Base-by-base conservation (phyloP, 2,113 vertebrate species). In the Paramisgurnus dabryanus region DNA sequence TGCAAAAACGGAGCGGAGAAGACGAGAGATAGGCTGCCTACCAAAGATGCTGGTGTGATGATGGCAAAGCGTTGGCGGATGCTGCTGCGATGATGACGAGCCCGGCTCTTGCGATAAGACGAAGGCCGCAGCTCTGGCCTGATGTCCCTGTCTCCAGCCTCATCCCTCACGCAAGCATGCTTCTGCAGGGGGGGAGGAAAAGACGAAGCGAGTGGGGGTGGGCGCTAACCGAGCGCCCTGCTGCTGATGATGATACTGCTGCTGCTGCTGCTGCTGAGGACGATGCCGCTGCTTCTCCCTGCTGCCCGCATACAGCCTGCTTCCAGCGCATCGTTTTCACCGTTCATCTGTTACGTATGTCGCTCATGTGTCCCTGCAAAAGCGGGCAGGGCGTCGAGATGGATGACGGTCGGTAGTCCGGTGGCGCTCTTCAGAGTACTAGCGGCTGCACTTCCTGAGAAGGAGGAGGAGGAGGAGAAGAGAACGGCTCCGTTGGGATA, bases 161-260 rank as follows among this genome's bases (percentile, higher is more conserved):
- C 97, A 98, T 99, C 97, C 96, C 96, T 98, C 97, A 99, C 96
- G 95, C 97, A 96, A 95, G 95, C 97, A 97, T 98, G 96, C 94
- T 97, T 96, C 96, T 98, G 90, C 89, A 91, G 88, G 88, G 89
- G 88, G 88, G 73, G 94, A 93, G 96, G 95, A 95, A 96, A 96
- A 95, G 92, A 94, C 94, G 94, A 94, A 95, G 95, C 15, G 88
- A 87, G 89, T 85, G 89, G 89, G 88, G 90, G 90, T 87, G 89
- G 90, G 86, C 83, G 88, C 90, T 90, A 89, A 89, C 89, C 90
- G 87, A 89, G 91, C 89, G 90, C 89, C 87, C 87, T 86, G 88
- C 86, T 82, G 73, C 87, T 77, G 87, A 80, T 81, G 87, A 83
- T 82, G 83, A 81, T 34, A 34, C 27, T 34, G 1, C 87, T 86